phyloP scores from a whole-genome alignment of 2,888 invertebrate genomes.

The Acrobasis consociella region DNA sequence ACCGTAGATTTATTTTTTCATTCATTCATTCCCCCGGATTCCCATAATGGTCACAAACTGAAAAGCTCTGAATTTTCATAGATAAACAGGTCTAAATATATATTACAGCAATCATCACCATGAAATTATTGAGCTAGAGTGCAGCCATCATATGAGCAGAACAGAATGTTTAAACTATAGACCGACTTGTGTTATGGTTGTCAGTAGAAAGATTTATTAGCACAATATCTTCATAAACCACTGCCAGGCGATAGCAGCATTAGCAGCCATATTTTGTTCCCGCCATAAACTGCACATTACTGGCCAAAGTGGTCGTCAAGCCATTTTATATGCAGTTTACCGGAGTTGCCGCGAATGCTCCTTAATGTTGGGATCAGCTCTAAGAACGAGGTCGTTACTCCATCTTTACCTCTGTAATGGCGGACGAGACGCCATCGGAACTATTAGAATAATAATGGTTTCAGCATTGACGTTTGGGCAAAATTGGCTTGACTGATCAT shows the following conservation, averaged over 20 bases:
- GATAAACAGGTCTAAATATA: too few relatives aligned
- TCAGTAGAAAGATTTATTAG: too few relatives aligned
- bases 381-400: conserved; percentile 9
- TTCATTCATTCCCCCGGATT: too few relatives aligned
- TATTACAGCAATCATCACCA: too few relatives aligned
- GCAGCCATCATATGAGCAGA: too few relatives aligned
- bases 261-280: neutral
- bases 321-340: conserved; percentile 18
- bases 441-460: conserved; percentile 5
- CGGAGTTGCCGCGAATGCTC: neutral
- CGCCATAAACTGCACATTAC: conserved; percentile 16
- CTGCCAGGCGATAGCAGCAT: neutral
- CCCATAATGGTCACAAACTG: too few relatives aligned
- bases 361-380: conserved; percentile 3
- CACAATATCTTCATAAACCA: neutral
- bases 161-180: too few relatives aligned
- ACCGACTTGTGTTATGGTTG: too few relatives aligned
- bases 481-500: neutral
- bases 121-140: too few relatives aligned
- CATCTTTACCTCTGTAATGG: conserved; percentile 17
- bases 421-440: conserved; percentile 4
- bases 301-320: conserved; percentile 14
- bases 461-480: neutral
- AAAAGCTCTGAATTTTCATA: too few relatives aligned
- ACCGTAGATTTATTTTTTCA: too few relatives aligned